Base-by-base conservation (phyloP, 2,113 vertebrate genomes). In the Vicugna pacos region DNA sequence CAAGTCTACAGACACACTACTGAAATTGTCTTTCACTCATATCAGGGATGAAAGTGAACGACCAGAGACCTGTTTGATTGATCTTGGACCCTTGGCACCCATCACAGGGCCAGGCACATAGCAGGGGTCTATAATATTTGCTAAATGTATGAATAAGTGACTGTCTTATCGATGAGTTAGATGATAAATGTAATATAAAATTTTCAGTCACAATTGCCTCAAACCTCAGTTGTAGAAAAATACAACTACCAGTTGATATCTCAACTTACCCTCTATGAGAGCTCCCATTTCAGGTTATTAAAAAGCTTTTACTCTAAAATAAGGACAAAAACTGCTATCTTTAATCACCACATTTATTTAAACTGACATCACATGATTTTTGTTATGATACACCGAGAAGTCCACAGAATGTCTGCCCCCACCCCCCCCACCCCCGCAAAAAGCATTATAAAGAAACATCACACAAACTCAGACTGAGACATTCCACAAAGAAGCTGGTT, bases 341-440 rank as follows among this genome's bases (percentile, higher is more conserved):
- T 94, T 54, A 83, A 65, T 92, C 94, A 97, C 82, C 95, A 97
- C 94, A 81, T 96, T 97, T 98, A 97, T 92, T 96, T 94, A 96
- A 94, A 96, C 77, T 92, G 42, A 94, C 88, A 93, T 88, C 93
- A 97, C 94, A 96, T 81, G 83, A 83, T 48, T 93, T 72, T 73
- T 64, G 62, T 92, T 93, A 95, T 76, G 72, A 93, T 65, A 91
- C 97, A 98, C 75, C 82, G 79, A 97, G 50, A 97, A 94, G 22
- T 56, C 2, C 92, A 96, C 89, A 96, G 48, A 94, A 87, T 97
- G 93, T 87, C 90, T 73, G n/a, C 46, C 38, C 65, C 77, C 46
- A 8, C 17, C 13, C 58, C 58, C 72, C 26, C 14, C 77, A 65
- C 38, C 80, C 35, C 26, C 64, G 58, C 94, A 80, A 69, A 91